Base-by-base conservation (phyloP, 2,113 vertebrate species). In the Australoheros scitulus region DNA sequence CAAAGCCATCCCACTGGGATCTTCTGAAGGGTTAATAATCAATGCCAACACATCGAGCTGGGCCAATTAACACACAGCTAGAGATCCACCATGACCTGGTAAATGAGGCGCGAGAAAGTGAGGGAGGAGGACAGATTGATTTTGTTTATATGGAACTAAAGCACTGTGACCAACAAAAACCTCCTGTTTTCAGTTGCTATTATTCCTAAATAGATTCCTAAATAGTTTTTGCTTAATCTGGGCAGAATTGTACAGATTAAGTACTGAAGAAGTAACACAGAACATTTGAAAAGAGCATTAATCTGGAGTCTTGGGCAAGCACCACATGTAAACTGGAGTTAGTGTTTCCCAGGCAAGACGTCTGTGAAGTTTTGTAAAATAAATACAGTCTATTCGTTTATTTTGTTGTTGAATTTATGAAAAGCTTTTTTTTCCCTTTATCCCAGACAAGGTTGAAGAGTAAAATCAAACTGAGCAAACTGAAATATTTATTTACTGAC, bases 11-110 rank as follows among this genome's bases (percentile, higher is more conserved):
- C 85, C 29, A 22, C 68, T 84, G 91, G 82, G 87, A 82, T 63
- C 79, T 82, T 85, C n/a, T 83, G 72, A 79, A 81, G 85, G 85
- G 85, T 89, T 89, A 84, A 84, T 79, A 88, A 90, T 87, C 85
- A 87, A 86, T 86, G 83, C 20, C 64, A 85, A 61, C 79, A 76
- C 77, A 76, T 80, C 2, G 4, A 58, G 56, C 57, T 29, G 41
- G 57, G 64, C 64, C 83, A 90, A 90, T 88, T 88, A 90, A 89
- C 72, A 82, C 76, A 88, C 91, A 84, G 82, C 81, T 34, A 83
- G 80, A 80, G 80, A 77, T 81, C 76, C 70, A 36, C 61, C 77
- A 77, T 77, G 64, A 88, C 77, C 74, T 79, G 80, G 55, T 82
- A 82, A 83, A 87, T 87, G 82, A 76, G 82, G 77, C 24, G 36